Base-by-base conservation (phyloP, 2,797 vertebrate genomes). In the Sebastes taczanowskii region DNA sequence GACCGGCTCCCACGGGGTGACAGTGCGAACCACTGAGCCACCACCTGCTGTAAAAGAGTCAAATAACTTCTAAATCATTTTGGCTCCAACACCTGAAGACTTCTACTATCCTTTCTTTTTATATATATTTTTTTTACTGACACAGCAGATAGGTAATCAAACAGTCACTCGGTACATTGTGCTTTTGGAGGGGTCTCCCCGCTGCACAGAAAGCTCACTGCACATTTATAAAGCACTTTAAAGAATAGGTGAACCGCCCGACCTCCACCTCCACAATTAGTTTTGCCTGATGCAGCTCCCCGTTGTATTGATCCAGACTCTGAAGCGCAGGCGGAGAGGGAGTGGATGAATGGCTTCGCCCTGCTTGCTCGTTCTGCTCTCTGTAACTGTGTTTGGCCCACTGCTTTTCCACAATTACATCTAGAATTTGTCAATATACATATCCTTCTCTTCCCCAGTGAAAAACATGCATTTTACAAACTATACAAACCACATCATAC, bases 191-290 rank as follows among this genome's bases (percentile, higher is more conserved):
- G 67, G 68, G 30, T 71, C 80, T 81, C 67, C 25, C 18, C 14
- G 52, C 67, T 62, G 70, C 11, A 16, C 42, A 46, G 46, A 83
- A 75, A 64, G 62, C 80, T 76, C 65, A 7, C 55, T 30, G 55
- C 77, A 84, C 85, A 80, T 91, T 89, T 85, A 42, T 73, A 69
- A 88, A 90, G 74, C 85, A 84, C 82, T 92, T 87, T 83, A 90
- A 93, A 93, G 80, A 89, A 88, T 66, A 85, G 85, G 78, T 65
- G 78, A 88, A 85, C 78, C 55, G 77, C 78, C 82, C 3, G 81
- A 92, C 88, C 89, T 89, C 79, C 84, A 89, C 88, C 91, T 87
- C 80, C 67, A 73, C 87, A 89, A 93, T 95, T 92, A 90, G 91
- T 92, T 94, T 93, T 86, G 81, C 83, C 81, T 92, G 91, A 92